phyloP scores from a whole-genome alignment of 1,140 invertebrate species.

The Ceratina calcarata region DNA sequence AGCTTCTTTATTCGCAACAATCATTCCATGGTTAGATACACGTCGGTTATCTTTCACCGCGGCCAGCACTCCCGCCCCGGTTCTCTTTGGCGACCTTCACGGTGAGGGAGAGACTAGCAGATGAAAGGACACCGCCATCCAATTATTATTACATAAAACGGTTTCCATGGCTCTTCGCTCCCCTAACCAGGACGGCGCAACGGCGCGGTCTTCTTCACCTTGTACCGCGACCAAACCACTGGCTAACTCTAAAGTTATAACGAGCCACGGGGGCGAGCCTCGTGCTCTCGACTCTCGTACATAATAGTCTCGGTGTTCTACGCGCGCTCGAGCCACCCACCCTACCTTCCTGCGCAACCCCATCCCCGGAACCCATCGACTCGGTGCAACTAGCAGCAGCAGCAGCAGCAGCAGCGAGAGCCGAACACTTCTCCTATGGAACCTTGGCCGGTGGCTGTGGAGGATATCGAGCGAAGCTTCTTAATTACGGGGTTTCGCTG shows the following conservation, averaged over 20 bases:
- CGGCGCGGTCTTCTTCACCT: slow-evolving; percentile 69
- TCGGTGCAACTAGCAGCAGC: slow-evolving; percentile 17
- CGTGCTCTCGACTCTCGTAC: slow-evolving; percentile 63
- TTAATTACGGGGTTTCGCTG: slow-evolving; percentile 66
- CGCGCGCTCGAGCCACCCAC: slow-evolving; percentile 36
- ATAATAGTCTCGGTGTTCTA: slow-evolving; percentile 68
- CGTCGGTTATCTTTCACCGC: slow-evolving; percentile 40
- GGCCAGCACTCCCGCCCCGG: slow-evolving; percentile 10
- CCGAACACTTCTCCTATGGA: slow-evolving; percentile 38
- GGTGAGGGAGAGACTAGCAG: slow-evolving; percentile 46
- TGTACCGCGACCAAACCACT: slow-evolving; percentile 70
- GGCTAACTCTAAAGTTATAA: slow-evolving; percentile 77
- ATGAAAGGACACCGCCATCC: slow-evolving; percentile 78
- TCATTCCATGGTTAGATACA: slow-evolving; percentile 52
- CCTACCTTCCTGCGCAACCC: neutral
- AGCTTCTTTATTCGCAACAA: slow-evolving; percentile 48
- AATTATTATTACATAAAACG: slow-evolving; percentile 79
- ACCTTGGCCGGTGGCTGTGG: slow-evolving; percentile 14
- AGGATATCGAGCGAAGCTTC: slow-evolving; percentile 65
- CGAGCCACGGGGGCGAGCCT: slow-evolving; percentile 67
- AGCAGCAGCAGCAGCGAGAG: slow-evolving; percentile 24
- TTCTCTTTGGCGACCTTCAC: slow-evolving; percentile 51
- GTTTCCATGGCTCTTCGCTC: slow-evolving; percentile 65
- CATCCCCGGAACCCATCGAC: slow-evolving; percentile 11
- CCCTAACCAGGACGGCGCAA: slow-evolving; percentile 43